These are phyloP conservation scores for Hydropotes inermis DNA, from an alignment of 2,113 vertebrate species.

Conservation along the genomic window DNA sequence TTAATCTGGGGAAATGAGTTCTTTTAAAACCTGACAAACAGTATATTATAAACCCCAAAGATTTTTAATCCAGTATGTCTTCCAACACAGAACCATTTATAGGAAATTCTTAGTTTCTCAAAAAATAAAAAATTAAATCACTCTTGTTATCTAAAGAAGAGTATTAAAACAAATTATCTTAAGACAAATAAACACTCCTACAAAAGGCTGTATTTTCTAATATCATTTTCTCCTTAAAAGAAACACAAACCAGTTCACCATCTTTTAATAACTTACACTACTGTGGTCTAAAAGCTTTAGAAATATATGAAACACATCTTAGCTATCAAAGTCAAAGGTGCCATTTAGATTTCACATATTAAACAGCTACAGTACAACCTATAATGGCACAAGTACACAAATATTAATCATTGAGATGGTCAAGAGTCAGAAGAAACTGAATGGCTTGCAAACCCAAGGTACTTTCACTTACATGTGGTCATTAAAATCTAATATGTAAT, in stretches of 20 bases:
- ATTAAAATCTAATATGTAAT: background rate
- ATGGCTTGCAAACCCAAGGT: no score
- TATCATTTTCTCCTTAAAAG: background rate
- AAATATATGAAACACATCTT: background rate
- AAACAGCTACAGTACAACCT: background rate
- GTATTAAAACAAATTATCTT: background rate
- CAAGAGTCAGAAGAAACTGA: no score
- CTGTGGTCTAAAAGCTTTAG: background rate
- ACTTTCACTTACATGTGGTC: no score
- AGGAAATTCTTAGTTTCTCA: background rate
- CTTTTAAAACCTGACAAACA: background rate
- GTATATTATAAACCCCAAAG: background rate
- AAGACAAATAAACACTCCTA: background rate
- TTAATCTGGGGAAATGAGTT: slow-evolving; percentile 15
- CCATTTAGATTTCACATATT: background rate
- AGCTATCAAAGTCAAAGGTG: background rate
- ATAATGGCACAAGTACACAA: no score
- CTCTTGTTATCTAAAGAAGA: background rate
- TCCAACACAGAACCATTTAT: background rate
- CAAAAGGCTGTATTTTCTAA: background rate
- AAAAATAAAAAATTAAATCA: background rate
- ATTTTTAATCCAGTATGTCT: background rate
- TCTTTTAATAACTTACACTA: background rate
- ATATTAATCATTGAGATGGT: no score
- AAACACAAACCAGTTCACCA: background rate